Evolutionary conservation across 1,140 invertebrate genomes (phyloP), one percentile per base, ranked within the genome.

Genomic region (Lerema accius): DNA sequence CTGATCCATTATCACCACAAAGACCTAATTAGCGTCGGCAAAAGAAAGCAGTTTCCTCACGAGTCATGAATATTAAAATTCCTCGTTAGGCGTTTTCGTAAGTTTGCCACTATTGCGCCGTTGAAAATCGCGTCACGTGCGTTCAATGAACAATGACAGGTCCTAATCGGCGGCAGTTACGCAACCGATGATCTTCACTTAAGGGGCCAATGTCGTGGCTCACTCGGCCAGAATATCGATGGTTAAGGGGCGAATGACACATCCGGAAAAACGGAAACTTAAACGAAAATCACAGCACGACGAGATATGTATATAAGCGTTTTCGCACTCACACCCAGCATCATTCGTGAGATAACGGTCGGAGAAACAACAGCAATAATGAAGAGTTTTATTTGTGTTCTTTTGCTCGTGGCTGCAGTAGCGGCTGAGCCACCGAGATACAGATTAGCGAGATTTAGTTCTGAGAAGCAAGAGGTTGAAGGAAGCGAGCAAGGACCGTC

Each of bases 141-240:
- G 50, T 58, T 64, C 71, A 61, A 64, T 68, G 67, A 70, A 89
- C 85, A 87, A 89, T 87, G 84, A 78, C 84, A 80, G 69, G 73
- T 80, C 71, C 82, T 88, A 88, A 86, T 84, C 82, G 80, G 71
- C 58, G 68, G 61, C 58, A 63, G 59, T 87, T 85, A 83, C 81
- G 70, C 84, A 87, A 90, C 65, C 68, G 63, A 70, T 79, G 75
- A 86, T 78, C 80, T 73, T 80, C 76, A 73, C 71, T 72, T 78
- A 84, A 65, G 84, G 69, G 87, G 84, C 80, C 87, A 90, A 89
- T 87, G 84, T 87, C 87, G 79, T 58, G 67, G 71, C 51, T 50
- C 74, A 80, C 84, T 67, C 78, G 70, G 15, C 60, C 70, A 66
- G 88, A 84, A 90, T 90, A 86, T 83, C 80, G 84, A 90, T 80